Evolutionary conservation across 2,797 vertebrate genomes (phyloP).

Genomic region (Squalus acanthias): DNA sequence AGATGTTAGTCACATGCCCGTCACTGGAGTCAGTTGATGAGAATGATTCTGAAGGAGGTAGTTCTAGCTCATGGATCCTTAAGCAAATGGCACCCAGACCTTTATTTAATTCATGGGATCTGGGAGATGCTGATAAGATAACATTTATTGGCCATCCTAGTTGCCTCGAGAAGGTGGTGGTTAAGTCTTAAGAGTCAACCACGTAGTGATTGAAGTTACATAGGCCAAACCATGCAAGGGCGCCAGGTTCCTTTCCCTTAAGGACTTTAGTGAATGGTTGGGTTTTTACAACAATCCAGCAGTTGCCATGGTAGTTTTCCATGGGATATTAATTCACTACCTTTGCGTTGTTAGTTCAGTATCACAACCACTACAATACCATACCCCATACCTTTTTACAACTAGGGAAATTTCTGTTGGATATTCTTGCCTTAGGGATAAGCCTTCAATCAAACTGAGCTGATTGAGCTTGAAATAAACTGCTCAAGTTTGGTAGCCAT

Average conservation of each 20-base stretch:
- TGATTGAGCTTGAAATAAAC: background rate
- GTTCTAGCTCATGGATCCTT: background rate
- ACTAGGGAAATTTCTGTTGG: background rate
- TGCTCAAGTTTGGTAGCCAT: background rate
- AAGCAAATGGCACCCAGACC: background rate
- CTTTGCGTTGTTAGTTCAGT: background rate
- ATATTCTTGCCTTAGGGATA: background rate
- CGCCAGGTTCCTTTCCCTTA: background rate
- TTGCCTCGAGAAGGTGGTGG: background rate
- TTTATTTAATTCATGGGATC: background rate
- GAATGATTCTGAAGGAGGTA: background rate
- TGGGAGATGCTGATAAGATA: background rate
- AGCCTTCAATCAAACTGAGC: background rate
- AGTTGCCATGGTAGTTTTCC: background rate
- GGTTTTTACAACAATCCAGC: background rate
- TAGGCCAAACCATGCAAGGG: background rate
- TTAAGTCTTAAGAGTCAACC: background rate
- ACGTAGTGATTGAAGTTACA: background rate
- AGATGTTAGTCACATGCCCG: background rate
- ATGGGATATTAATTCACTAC: background rate
- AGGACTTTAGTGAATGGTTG: background rate
- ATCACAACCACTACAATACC: background rate
- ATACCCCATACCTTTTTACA: background rate
- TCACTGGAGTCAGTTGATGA: background rate
- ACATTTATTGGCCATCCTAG: background rate